Evolutionary conservation across 2,113 vertebrate species (phyloP).

Genomic region (Ceyx margarethae): DNA sequence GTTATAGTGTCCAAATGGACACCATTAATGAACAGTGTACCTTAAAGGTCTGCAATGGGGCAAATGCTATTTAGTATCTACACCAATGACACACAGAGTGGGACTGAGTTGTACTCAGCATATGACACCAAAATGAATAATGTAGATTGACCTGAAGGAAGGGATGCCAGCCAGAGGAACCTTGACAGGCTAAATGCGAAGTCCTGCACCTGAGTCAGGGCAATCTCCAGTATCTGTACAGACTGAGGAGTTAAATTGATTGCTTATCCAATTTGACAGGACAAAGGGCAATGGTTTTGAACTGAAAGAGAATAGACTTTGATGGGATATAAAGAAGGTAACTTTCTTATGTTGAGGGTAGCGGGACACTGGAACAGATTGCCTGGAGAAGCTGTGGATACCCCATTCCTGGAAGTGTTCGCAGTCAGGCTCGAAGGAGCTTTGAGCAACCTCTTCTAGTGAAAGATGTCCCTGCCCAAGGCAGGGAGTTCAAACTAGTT

Average conservation of each 20-base stretch:
- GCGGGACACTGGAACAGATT: background rate
- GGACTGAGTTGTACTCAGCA: background rate
- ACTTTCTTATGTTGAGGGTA: background rate
- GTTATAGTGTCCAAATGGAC: background rate
- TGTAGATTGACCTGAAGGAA: background rate
- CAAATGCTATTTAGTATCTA: background rate
- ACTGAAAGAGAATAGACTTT: background rate
- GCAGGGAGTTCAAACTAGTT: background rate
- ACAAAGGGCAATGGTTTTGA: background rate
- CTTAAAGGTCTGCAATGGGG: background rate
- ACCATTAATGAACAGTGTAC: background rate
- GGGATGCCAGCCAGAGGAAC: background rate
- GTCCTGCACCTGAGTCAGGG: background rate
- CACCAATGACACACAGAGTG: background rate
- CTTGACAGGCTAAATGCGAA: background rate
- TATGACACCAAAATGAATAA: background rate
- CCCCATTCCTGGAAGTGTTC: background rate
- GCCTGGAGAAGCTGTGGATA: background rate
- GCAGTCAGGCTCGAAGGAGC: background rate
- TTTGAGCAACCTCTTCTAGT: background rate
- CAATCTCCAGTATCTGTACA: background rate
- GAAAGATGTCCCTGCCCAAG: background rate
- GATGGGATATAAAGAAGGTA: background rate
- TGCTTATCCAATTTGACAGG: background rate
- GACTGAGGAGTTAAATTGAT: background rate